phyloP scores from a whole-genome alignment of 1,140 invertebrate genomes.

The Vollenhovia emeryi region DNA sequence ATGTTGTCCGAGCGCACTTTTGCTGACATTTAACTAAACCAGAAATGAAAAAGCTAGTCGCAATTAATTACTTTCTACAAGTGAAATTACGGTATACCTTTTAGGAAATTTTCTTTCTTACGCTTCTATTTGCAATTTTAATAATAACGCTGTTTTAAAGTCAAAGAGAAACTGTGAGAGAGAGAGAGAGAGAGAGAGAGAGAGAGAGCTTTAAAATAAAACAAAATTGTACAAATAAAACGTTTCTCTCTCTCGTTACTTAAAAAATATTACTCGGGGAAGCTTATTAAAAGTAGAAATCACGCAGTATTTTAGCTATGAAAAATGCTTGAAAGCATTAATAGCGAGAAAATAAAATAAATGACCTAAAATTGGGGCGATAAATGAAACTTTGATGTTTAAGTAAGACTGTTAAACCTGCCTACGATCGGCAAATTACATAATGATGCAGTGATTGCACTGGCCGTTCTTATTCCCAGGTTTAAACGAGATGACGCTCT shows the following conservation, averaged over 20 bases:
- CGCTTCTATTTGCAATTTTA: neutral
- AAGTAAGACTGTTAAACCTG: neutral
- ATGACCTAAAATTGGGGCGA: neutral
- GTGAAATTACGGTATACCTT: neutral
- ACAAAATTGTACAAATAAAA: conserved; percentile 2
- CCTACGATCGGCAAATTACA: neutral
- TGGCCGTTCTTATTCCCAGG: neutral
- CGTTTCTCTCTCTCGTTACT: neutral
- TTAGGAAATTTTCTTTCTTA: neutral
- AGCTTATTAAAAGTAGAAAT: neutral
- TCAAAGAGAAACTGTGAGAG: neutral
- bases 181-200: neutral
- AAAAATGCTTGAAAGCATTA: neutral
- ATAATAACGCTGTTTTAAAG: neutral
- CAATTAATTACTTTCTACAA: neutral
- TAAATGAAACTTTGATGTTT: neutral
- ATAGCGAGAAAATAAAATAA: neutral
- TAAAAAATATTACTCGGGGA: conserved; percentile 7
- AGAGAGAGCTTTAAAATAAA: neutral
- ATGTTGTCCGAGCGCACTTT: neutral
- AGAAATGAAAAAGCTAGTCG: neutral
- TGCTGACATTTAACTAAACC: conserved; percentile 1
- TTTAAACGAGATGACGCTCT: neutral
- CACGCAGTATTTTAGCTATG: neutral
- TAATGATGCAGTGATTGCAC: neutral